Evolutionary conservation across 2,888 invertebrate genomes (phyloP).

Genomic region (Terebella lapidaria): DNA sequence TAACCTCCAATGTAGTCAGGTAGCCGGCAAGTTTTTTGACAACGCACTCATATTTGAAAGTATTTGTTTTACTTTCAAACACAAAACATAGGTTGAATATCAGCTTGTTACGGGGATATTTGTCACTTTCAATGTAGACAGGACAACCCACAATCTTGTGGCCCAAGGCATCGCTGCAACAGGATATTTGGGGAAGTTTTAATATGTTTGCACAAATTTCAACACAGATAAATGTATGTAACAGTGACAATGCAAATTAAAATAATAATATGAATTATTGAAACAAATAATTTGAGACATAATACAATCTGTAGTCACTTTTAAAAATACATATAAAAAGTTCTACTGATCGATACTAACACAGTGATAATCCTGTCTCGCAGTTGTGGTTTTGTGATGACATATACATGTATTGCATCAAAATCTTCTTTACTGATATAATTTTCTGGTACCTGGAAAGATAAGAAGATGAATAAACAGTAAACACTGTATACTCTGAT

Average conservation of each 20-base stretch:
- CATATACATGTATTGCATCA: constrained; percentile 87
- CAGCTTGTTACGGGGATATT: constrained; percentile 88
- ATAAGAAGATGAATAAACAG: not conserved
- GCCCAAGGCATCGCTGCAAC: constrained; percentile 66
- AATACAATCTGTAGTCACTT: too few species aligned
- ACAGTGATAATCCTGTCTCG: constrained; percentile 86
- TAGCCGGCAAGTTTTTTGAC: constrained; percentile 91
- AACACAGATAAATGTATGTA: too few species aligned
- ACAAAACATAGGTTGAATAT: constrained; percentile 67
- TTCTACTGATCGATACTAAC: constrained; percentile 60
- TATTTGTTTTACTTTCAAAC: constrained; percentile 81
- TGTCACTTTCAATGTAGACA: constrained; percentile 78
- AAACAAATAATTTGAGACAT: too few species aligned
- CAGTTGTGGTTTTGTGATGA: constrained; percentile 89
- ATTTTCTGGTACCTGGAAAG: constrained; percentile 70
- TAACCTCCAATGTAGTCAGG: constrained; percentile 61
- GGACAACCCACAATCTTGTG: constrained; percentile 91
- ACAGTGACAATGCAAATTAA: too few species aligned
- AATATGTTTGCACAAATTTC: too few species aligned
- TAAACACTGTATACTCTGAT: too few species aligned
- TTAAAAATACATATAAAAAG: too few species aligned
- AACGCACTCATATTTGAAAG: constrained; percentile 88
- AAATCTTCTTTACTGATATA: constrained; percentile 88
- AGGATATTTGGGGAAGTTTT: constrained; percentile 7
- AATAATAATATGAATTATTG: too few species aligned